Conservation (phyloP, 2,888 invertebrate genomes). For the Pterostichus madidus region DNA sequence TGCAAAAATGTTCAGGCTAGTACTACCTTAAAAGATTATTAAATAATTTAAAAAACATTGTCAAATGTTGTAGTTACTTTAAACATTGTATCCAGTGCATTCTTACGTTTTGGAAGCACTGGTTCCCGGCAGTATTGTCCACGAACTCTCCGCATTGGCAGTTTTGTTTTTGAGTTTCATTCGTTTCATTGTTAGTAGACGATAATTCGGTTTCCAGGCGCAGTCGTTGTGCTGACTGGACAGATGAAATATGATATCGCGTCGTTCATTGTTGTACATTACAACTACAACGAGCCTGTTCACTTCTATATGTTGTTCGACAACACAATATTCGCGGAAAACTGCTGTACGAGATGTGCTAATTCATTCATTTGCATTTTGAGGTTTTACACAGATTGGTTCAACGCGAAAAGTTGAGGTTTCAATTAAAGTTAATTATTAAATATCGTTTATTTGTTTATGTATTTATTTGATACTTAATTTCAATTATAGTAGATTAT, state of each 20-base stretch:
- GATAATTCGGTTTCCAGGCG: neutral
- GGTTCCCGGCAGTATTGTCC: no score
- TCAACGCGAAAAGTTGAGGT: neutral
- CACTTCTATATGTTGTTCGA: neutral
- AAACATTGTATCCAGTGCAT: no score
- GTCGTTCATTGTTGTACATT: neutral
- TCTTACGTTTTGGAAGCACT: no score
- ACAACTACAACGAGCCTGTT: neutral
- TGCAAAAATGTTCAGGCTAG: no score
- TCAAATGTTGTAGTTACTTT: no score
- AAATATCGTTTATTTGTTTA: no score
- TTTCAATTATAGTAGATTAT: no score
- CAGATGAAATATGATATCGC: slow-evolving; percentile 42
- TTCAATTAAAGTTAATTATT: no score
- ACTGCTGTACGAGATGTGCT: neutral
- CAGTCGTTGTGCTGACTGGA: neutral
- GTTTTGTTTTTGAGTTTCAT: neutral
- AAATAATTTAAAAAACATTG: no score
- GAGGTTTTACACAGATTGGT: neutral
- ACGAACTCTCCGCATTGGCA: neutral
- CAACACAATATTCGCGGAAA: neutral
- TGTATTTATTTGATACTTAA: no score
- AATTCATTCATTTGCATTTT: neutral
- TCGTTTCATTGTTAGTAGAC: neutral
- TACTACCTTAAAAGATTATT: no score